Base-by-base conservation (phyloP, 1,140 invertebrate species). In the Tetranychus cinnabarinus region DNA sequence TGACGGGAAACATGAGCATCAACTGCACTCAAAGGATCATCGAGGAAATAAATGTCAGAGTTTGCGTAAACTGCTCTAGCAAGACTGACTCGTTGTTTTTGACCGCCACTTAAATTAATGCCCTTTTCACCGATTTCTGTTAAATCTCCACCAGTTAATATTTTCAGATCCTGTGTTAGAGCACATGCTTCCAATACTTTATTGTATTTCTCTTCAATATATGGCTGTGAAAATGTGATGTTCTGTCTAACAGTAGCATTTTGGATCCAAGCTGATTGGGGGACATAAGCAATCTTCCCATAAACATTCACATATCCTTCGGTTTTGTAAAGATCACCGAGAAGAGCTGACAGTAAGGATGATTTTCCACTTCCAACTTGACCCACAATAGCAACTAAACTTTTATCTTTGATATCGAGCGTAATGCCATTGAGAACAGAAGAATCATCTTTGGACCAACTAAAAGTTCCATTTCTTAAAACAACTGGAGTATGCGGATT, bases 1-100 rank as follows among this genome's bases (percentile, higher is more conserved):
- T 95, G 88, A 73, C 88, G 88, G 10, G 88, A 87, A 23, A 97
- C 91, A 72, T 96, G 89, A 46, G 85, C 82, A 72, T 97, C 92
- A 3, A 97, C 86, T 8, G 92, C 90, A 69, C 71, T 74, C 1
- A 76, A 67, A 12, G 75, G 74, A 65, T 76, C 75, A 66, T 76
- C 72, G 33, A 73, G 58, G 8, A 75, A 66, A 61, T 72, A 71
- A 48, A 75, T 68, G 61, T 71, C 71, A 36, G 64, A 64, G 61
- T 72, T 66, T 50, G 68, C 31, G 56, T 68, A 66, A n/a, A 62
- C 46, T 12, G 68, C 65, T 57, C 68, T 70, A 35, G 67, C 67
- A 12, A 68, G 46, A 58, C 62, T 63, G n/a, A 68, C 58, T 58
- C 67, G 65, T 59, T 71, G 61, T 67, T 61, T 63, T 63, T 67